Conservation (phyloP, 2,888 invertebrate species). For the Cataglyphis livida region DNA sequence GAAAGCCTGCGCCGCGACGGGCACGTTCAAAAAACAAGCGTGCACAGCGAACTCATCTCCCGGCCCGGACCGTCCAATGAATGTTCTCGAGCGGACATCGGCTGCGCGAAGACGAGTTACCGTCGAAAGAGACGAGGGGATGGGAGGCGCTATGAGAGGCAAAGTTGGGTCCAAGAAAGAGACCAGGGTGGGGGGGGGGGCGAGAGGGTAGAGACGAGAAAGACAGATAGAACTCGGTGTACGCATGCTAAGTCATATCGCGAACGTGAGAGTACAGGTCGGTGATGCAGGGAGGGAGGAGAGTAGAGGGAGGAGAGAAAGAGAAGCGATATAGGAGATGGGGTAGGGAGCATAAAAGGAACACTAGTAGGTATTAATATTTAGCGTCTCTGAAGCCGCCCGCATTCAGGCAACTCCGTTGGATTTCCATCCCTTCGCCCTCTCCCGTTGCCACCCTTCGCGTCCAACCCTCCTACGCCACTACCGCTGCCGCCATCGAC, state of each 20-base stretch:
- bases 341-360: slow-evolving; percentile 82
- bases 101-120: slow-evolving; percentile 64
- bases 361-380: slow-evolving; percentile 85
- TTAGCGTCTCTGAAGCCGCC: slow-evolving; percentile 84
- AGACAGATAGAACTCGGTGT: slow-evolving; percentile 53
- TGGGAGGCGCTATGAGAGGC: slow-evolving; percentile 16
- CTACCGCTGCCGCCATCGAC: slow-evolving; percentile 51
- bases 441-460: slow-evolving; percentile 33
- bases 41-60: slow-evolving; percentile 45
- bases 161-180: slow-evolving; percentile 54
- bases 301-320: slow-evolving; percentile 49
- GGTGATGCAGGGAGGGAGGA: slow-evolving; percentile 45
- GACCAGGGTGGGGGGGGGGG: neutral
- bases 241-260: slow-evolving; percentile 54
- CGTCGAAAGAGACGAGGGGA: slow-evolving; percentile 66
- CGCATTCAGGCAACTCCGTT: slow-evolving; percentile 82
- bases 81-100: slow-evolving; percentile 67
- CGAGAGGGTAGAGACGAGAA: slow-evolving; percentile 9
- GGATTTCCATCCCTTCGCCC: slow-evolving; percentile 79
- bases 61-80: slow-evolving; percentile 67
- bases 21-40: slow-evolving; percentile 56
- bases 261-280: slow-evolving; percentile 43
- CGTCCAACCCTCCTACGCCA: slow-evolving; percentile 64
- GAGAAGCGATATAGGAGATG: slow-evolving; percentile 75
- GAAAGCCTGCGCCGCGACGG: slow-evolving; percentile 50